A percentile compares a stretch with the other conserved stretches of the same genome.
These are phyloP conservation scores for Galagoides demidoff DNA, from an alignment of 2,797 vertebrate genomes.

Conservation along the genomic window DNA sequence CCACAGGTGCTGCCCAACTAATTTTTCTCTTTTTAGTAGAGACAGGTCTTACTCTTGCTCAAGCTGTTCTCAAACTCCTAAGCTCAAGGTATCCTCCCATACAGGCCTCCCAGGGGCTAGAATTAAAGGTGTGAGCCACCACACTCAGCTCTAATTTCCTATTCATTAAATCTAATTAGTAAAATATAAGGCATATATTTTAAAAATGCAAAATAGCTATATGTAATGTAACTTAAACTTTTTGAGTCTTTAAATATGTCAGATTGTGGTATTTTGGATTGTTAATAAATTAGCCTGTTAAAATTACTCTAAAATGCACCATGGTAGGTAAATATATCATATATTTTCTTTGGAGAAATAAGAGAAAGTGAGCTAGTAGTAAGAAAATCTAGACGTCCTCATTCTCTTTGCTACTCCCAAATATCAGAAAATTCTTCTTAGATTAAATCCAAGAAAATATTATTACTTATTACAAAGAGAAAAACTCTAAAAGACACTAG, in stretches of 20 bases:
- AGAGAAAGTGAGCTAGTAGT: conserved; percentile 34
- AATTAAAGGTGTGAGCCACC: no score
- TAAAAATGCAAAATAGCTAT: conserved; percentile 42
- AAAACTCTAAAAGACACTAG: conserved; percentile 13
- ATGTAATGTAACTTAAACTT: conserved; percentile 47
- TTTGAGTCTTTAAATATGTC: conserved; percentile 18
- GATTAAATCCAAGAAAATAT: conserved; percentile 26
- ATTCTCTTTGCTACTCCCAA: conserved; percentile 1
- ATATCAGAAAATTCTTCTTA: conserved; percentile 12
- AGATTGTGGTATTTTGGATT: conserved; percentile 1
- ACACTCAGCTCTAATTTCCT: background rate
- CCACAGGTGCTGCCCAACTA: no score
- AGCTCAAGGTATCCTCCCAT: no score
- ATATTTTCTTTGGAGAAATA: background rate
- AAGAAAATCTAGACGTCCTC: conserved; percentile 29
- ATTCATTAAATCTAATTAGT: conserved; percentile 50
- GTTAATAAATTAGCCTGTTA: conserved; percentile 45
- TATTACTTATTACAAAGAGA: conserved; percentile 47
- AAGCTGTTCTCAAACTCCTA: no score
- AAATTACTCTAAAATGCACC: conserved; percentile 28
- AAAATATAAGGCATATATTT: conserved; percentile 31
- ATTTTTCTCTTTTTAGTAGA: no score
- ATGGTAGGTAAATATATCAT: conserved; percentile 44
- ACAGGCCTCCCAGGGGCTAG: no score
- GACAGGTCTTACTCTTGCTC: no score